Conservation (phyloP, 1,140 invertebrate species). For the Pogonomyrmex barbatus region DNA sequence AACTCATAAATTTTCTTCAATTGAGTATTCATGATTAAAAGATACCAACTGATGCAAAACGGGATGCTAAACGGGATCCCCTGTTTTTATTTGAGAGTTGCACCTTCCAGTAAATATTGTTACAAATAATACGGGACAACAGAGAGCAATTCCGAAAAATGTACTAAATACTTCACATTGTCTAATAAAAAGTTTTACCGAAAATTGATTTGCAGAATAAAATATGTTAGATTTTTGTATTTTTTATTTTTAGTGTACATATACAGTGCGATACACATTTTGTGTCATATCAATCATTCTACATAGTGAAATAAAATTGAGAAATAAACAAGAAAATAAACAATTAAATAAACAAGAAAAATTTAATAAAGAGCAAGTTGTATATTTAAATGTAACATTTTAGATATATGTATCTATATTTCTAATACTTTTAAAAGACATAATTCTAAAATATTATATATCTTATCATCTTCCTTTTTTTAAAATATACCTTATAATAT, state of each 20-base stretch:
- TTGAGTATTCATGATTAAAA: constrained; percentile 55
- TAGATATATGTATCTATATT: background rate
- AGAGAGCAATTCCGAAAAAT: background rate
- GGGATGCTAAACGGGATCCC: background rate
- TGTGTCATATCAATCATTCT: constrained; percentile 31
- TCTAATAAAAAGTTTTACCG: constrained; percentile 16
- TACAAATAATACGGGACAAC: background rate
- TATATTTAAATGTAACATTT: constrained; percentile 8
- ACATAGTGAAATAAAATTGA: constrained; percentile 22
- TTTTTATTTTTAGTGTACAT: background rate
- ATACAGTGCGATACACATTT: constrained; percentile 14
- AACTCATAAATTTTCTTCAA: background rate
- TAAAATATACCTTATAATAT: background rate
- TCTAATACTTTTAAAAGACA: background rate
- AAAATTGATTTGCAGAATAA: background rate
- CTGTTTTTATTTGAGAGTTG: background rate
- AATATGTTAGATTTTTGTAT: constrained; percentile 1
- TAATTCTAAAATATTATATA: constrained; percentile 4
- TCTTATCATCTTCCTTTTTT: background rate
- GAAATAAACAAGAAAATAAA: background rate
- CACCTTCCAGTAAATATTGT: background rate
- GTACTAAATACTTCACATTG: background rate
- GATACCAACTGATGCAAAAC: constrained; percentile 1
- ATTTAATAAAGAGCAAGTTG: constrained; percentile 48
- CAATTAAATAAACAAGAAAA: too few species aligned